These are phyloP conservation scores for Dorcus parallelipipedus DNA, from an alignment of 2,888 invertebrate genomes.

Conservation along the genomic window DNA sequence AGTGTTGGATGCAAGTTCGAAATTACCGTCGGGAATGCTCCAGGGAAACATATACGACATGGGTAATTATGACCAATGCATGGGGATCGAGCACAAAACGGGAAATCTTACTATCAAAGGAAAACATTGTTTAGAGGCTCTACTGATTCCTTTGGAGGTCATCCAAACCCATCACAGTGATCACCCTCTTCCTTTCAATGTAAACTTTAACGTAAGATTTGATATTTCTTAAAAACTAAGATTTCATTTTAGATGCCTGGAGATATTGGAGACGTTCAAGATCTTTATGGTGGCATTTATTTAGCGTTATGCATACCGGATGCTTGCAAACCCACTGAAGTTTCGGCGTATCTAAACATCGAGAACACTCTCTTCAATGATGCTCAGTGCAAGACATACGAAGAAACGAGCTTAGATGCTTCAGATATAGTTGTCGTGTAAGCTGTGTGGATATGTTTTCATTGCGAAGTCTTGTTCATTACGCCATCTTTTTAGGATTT, in stretches of 20 bases:
- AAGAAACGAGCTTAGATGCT: not conserved
- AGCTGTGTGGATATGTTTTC: not conserved
- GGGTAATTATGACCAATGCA: slow-evolving; percentile 25
- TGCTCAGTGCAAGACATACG: not conserved
- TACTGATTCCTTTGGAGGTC: too few species aligned
- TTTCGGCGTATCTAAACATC: slow-evolving; percentile 1
- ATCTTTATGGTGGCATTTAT: not conserved
- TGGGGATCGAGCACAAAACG: slow-evolving; percentile 1
- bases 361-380: not conserved
- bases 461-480: too few species aligned
- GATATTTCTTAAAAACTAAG: too few species aligned
- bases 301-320: slow-evolving; percentile 15
- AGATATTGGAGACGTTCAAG: too few species aligned
- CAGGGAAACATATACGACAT: slow-evolving; percentile 21
- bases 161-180: too few species aligned
- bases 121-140: slow-evolving; percentile 6
- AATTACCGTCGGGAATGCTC: slow-evolving; percentile 21
- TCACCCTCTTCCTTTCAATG: too few species aligned
- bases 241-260: too few species aligned
- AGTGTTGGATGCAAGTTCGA: slow-evolving; percentile 26
- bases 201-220: too few species aligned
- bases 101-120: slow-evolving; percentile 2
- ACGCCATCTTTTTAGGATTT: not conserved
- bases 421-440: not conserved
- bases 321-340: slow-evolving; percentile 12